A percentile compares a stretch with the other conserved stretches of the same genome.
These are phyloP conservation scores for Heterodera schachtii DNA, from an alignment of 1,140 invertebrate species.

Conservation along the genomic window DNA sequence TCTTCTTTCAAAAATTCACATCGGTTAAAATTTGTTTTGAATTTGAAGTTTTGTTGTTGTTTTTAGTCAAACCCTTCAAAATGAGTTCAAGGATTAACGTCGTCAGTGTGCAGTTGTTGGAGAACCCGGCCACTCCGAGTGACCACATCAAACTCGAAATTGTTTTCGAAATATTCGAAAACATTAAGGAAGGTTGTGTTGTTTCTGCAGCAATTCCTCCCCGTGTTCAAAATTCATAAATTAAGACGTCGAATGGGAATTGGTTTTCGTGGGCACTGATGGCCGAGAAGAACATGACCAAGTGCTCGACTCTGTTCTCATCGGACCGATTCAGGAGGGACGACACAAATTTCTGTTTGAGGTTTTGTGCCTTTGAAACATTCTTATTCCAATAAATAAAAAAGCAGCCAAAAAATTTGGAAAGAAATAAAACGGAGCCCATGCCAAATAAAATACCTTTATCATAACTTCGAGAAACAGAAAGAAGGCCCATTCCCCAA, in stretches of 20 bases:
- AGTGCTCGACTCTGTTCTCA: conserved; percentile 84
- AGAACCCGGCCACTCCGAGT: conserved; percentile 48
- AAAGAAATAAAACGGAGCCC: too few relatives aligned
- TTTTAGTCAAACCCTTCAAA: not conserved
- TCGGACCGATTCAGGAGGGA: conserved; percentile 95
- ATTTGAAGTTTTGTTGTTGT: conserved; percentile 6
- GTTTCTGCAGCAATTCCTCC: not conserved
- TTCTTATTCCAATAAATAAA: too few relatives aligned
- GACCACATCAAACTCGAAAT: conserved; percentile 57
- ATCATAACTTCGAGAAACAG: too few relatives aligned
- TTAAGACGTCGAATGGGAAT: conserved; percentile 47
- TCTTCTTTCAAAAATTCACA: too few relatives aligned
- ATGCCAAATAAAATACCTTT: too few relatives aligned
- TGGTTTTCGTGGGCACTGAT: conserved; percentile 44
- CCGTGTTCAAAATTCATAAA: not conserved
- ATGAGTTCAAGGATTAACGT: conserved; percentile 56
- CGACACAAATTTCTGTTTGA: conserved; percentile 95
- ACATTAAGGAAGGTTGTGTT: conserved; percentile 48
- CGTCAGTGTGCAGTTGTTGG: conserved; percentile 46
- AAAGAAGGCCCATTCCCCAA: too few relatives aligned
- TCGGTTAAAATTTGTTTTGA: too few relatives aligned
- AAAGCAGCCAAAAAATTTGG: too few relatives aligned
- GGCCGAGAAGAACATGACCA: conserved; percentile 84
- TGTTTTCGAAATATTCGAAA: conserved; percentile 59
- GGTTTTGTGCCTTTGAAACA: conserved; percentile 67